phyloP scores from a whole-genome alignment of 2,888 invertebrate genomes.

The Baccha elongata region DNA sequence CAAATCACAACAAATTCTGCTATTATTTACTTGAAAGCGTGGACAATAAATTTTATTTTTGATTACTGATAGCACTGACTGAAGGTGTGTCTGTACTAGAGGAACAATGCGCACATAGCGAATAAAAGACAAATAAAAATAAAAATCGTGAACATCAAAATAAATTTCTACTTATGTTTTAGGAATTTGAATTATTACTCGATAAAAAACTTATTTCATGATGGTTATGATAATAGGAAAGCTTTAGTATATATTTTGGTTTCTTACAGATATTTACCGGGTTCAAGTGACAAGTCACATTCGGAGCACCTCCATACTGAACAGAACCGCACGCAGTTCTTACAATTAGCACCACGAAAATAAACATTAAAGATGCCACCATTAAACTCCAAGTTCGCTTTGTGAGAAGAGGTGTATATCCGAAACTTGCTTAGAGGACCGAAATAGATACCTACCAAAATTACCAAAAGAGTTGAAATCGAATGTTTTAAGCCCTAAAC shows the following conservation, averaged over 20 bases:
- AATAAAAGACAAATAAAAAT: no score
- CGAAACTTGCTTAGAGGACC: slow-evolving; percentile 25
- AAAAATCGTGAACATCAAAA: no score
- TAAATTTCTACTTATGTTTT: no score
- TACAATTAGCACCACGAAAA: slow-evolving; percentile 12
- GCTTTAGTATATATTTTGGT: not conserved
- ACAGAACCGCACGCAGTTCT: not conserved
- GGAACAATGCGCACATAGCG: no score
- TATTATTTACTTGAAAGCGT: no score
- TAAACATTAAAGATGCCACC: not conserved
- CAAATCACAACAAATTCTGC: no score
- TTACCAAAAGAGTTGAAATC: not conserved
- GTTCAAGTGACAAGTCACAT: slow-evolving; percentile 5
- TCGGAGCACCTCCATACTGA: slow-evolving; percentile 9
- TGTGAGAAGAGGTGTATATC: slow-evolving; percentile 8
- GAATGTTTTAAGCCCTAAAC: slow-evolving; percentile 19
- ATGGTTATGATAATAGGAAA: slow-evolving; percentile 5
- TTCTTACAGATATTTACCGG: not conserved
- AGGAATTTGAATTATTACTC: no score
- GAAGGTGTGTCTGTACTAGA: no score
- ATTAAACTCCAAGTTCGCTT: not conserved
- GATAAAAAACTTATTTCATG: slow-evolving; percentile 37
- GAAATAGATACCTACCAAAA: slow-evolving; percentile 8
- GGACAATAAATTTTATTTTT: no score
- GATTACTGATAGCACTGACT: no score